phyloP scores from a whole-genome alignment of 2,888 invertebrate genomes.

The Scrobipalpa atriplicella region DNA sequence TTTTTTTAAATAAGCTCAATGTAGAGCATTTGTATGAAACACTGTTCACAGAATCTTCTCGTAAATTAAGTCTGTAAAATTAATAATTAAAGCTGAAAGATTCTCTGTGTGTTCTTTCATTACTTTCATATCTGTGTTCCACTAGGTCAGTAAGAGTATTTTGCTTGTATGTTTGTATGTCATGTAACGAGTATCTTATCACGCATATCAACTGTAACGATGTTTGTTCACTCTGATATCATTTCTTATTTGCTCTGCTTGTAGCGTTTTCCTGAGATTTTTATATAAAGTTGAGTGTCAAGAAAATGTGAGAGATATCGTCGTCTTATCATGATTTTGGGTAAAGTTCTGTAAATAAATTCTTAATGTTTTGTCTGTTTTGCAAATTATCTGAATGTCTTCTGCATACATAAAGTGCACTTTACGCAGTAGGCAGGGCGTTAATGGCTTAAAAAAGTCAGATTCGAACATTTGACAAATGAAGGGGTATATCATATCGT shows the following conservation, averaged over 20 bases:
- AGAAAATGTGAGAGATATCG: not conserved
- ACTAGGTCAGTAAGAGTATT: conserved; percentile 7
- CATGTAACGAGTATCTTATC: conserved; percentile 44
- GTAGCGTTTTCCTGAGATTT: not conserved
- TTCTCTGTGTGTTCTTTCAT: not conserved
- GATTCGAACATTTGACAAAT: too few species aligned
- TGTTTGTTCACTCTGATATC: conserved; percentile 43
- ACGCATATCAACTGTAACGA: conserved; percentile 41
- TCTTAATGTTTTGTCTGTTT: too few species aligned
- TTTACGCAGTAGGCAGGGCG: too few species aligned
- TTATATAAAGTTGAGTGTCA: not conserved
- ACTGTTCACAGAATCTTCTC: too few species aligned
- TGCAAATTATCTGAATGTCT: too few species aligned
- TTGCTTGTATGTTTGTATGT: conserved; percentile 11
- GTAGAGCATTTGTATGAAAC: too few species aligned
- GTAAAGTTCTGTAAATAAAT: too few species aligned
- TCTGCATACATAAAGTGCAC: too few species aligned
- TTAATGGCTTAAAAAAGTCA: too few species aligned
- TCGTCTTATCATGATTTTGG: too few species aligned
- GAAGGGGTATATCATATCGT: too few species aligned
- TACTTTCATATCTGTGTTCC: not conserved
- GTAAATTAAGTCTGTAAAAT: not conserved
- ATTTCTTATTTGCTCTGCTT: conserved; percentile 21
- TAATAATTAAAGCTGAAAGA: not conserved
- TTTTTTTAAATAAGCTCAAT: too few species aligned